phyloP scores from a whole-genome alignment of 1,140 invertebrate species.

The Macrostomum lignano region DNA sequence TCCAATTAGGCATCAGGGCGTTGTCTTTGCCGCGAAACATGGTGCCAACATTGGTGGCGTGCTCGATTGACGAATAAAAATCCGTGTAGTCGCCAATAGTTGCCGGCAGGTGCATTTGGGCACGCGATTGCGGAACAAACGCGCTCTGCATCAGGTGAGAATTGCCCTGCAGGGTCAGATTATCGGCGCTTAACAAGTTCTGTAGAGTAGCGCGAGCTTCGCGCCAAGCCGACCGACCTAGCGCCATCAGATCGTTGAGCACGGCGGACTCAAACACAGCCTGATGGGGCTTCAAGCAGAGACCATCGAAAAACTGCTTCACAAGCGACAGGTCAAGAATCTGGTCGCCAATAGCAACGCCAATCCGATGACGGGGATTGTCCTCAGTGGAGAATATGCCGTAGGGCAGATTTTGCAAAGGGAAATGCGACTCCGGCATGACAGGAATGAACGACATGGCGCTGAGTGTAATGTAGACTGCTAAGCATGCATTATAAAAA shows the following conservation, averaged over 20 bases:
- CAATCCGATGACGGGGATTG: constrained; percentile 47
- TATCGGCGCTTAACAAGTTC: constrained; percentile 37
- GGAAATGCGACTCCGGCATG: constrained; percentile 43
- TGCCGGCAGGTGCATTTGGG: constrained; percentile 64
- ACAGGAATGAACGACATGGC: constrained; percentile 31
- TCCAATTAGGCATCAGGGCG: constrained; percentile 86
- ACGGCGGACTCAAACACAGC: constrained; percentile 49
- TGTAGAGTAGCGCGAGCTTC: constrained; percentile 50
- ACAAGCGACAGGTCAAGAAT: constrained; percentile 58
- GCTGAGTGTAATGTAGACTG: too few relatives aligned
- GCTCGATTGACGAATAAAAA: constrained; percentile 86
- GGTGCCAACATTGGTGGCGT: constrained; percentile 79
- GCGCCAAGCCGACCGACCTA: constrained; percentile 44
- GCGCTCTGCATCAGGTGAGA: constrained; percentile 36
- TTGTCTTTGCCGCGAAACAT: constrained; percentile 88
- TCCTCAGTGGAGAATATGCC: constrained; percentile 61
- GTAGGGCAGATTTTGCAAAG: constrained; percentile 78
- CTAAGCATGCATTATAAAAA: too few relatives aligned
- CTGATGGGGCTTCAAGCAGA: constrained; percentile 39
- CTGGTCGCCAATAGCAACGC: constrained; percentile 70
- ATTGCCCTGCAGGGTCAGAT: constrained; percentile 39
- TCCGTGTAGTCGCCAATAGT: constrained; percentile 86
- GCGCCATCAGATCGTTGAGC: constrained; percentile 64
- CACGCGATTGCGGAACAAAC: constrained; percentile 43
- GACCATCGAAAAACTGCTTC: constrained; percentile 48